Base-by-base conservation (phyloP, 2,797 vertebrate species). In the Antennarius maculatus region DNA sequence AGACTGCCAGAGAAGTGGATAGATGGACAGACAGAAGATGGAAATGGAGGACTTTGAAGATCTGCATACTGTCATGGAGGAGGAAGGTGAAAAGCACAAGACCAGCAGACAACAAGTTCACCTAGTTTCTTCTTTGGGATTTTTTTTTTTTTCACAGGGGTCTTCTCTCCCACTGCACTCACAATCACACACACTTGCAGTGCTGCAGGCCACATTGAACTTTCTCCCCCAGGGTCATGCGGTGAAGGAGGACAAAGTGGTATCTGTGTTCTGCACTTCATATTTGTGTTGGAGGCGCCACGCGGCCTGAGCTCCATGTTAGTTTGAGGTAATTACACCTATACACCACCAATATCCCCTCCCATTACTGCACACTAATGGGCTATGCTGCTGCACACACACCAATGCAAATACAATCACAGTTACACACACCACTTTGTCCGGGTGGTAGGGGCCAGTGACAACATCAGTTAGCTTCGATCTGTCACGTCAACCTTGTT, bases 271-370 rank as follows among this genome's bases (percentile, higher is more conserved):
- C 87, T 34, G 63, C 69, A 61, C 80, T 84, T 90, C 78, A 84
- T 91, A 88, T 90, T 92, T 90, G 86, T 86, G 82, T 88, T 91
- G 80, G 88, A 87, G 91, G 90, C 86, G 89, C 84, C 88, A 81
- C 77, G 41, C 71, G 69, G 85, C 86, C 87, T 85, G 83, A 87
- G 84, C 85, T 86, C 79, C 83, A 76, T 87, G 90, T 91, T 91
- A 82, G 87, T 81, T 86, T 12, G 72, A 86, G 86, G 84, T 88
- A 88, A 90, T 91, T 91, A 91, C 88, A 88, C 86, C 87, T 87
- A 80, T 86, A 88, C 82, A 80, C 84, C 83, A 86, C 83, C 91
- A 89, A 92, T 91, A 92, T 91, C 89, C 88, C 86, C 89, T 87
- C 86, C 86, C 81, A 90, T 91, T 91, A 92, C 88, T 65, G 75